Conservation (phyloP, 2,888 invertebrate genomes). For the Phalangium opilio region DNA sequence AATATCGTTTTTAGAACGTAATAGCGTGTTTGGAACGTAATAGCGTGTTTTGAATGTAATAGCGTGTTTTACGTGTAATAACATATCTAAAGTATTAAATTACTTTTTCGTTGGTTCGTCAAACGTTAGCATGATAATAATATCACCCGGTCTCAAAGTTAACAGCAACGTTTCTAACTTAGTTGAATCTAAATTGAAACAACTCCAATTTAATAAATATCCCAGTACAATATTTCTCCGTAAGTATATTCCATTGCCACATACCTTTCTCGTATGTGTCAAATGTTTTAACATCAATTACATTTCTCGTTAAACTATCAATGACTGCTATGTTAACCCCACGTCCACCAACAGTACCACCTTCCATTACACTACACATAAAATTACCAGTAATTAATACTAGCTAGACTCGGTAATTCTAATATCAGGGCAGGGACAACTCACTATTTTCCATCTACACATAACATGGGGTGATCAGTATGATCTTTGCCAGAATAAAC, state of each 20-base stretch:
- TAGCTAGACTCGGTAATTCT: background rate
- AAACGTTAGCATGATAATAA: conserved; percentile 38
- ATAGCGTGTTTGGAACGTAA: too few species aligned
- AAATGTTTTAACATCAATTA: conserved; percentile 35
- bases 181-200: conserved; percentile 24
- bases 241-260: too few species aligned
- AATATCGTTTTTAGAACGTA: too few species aligned
- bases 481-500: conserved; percentile 37
- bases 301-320: conserved; percentile 32
- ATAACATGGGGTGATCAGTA: conserved; percentile 36
- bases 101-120: conserved; percentile 41
- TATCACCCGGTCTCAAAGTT: conserved; percentile 31
- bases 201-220: too few species aligned
- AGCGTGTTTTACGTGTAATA: too few species aligned
- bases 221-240: too few species aligned
- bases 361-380: conserved; percentile 21
- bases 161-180: conserved; percentile 26
- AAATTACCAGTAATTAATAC: background rate
- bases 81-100: too few species aligned
- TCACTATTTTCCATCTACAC: conserved; percentile 38
- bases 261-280: conserved; percentile 39
- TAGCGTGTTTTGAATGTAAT: too few species aligned
- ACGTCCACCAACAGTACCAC: conserved; percentile 33
- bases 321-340: conserved; percentile 40
- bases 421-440: conserved; percentile 18